phyloP scores from a whole-genome alignment of 1,140 invertebrate genomes.

The Neodiprion virginianus region DNA sequence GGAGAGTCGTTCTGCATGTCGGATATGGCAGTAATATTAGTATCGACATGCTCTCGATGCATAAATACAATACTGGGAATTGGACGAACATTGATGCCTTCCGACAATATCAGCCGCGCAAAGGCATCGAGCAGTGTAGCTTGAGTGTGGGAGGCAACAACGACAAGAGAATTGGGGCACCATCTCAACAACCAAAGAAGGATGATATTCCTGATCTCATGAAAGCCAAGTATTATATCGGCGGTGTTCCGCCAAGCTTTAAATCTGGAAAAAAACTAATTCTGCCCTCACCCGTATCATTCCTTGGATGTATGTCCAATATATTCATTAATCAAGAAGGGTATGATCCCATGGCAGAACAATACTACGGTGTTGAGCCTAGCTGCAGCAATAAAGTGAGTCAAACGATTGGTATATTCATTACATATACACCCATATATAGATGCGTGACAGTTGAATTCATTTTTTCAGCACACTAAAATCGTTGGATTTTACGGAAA shows the following conservation, averaged over 20 bases:
- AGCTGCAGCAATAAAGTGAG: slow-evolving; percentile 76
- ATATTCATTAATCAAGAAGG: slow-evolving; percentile 75
- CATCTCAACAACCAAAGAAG: slow-evolving; percentile 65
- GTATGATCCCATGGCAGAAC: slow-evolving; percentile 67
- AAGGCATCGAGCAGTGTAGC: slow-evolving; percentile 59
- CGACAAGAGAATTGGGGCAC: slow-evolving; percentile 72
- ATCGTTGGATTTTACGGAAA: slow-evolving; percentile 79
- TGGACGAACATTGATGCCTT: slow-evolving; percentile 79
- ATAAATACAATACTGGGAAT: slow-evolving; percentile 82
- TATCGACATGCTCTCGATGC: slow-evolving; percentile 72
- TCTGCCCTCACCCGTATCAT: slow-evolving; percentile 64
- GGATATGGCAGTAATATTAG: slow-evolving; percentile 71
- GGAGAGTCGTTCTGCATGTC: slow-evolving; percentile 78
- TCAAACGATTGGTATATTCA: slow-evolving; percentile 18
- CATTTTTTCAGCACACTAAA: slow-evolving; percentile 61
- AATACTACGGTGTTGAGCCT: slow-evolving; percentile 78
- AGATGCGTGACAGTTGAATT: background rate
- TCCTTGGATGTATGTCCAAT: slow-evolving; percentile 84
- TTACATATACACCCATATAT: slow-evolving; percentile 1
- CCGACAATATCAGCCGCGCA: slow-evolving; percentile 53
- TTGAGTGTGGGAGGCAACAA: slow-evolving; percentile 73
- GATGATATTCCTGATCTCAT: slow-evolving; percentile 71
- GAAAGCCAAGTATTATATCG: slow-evolving; percentile 74
- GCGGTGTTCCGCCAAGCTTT: slow-evolving; percentile 80
- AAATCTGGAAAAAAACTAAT: slow-evolving; percentile 39